Evolutionary conservation across 2,888 invertebrate genomes (phyloP).

Genomic region (Alentia gelatinosa): DNA sequence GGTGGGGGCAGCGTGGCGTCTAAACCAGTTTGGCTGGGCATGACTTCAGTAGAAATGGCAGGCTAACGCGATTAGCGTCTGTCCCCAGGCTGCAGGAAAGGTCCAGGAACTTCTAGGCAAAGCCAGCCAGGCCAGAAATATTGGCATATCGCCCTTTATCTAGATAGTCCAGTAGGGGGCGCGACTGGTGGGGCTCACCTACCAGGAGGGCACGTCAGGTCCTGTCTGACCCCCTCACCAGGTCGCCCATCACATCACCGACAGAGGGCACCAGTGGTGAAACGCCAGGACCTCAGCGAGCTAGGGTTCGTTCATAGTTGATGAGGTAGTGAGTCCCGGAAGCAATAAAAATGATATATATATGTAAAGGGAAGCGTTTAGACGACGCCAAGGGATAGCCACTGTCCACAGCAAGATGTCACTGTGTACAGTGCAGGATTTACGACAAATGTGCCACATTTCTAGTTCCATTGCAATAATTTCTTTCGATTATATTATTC

Average conservation of each 20-base stretch:
- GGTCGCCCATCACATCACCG: not conserved
- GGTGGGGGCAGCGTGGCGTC: not conserved
- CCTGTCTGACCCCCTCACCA: not conserved
- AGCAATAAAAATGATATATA: not conserved
- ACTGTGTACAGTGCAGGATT: too few species aligned
- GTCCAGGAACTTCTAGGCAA: not conserved
- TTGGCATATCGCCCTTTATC: slow-evolving; percentile 8
- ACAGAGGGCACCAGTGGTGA: not conserved
- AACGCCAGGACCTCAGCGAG: not conserved
- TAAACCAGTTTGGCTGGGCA: not conserved
- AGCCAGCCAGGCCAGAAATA: not conserved
- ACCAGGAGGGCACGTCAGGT: not conserved
- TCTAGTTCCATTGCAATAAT: too few species aligned
- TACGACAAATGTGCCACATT: too few species aligned
- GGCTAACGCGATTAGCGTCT: not conserved
- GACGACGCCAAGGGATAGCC: not conserved
- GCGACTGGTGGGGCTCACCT: not conserved
- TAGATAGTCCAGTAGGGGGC: not conserved
- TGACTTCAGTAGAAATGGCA: not conserved
- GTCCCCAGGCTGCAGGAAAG: not conserved
- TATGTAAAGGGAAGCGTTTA: not conserved
- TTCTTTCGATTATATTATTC: too few species aligned
- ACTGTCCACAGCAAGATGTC: not conserved
- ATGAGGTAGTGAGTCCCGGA: not conserved
- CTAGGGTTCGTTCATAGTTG: not conserved